Conservation (phyloP, 2,797 vertebrate genomes). For the Hirundo rustica region DNA sequence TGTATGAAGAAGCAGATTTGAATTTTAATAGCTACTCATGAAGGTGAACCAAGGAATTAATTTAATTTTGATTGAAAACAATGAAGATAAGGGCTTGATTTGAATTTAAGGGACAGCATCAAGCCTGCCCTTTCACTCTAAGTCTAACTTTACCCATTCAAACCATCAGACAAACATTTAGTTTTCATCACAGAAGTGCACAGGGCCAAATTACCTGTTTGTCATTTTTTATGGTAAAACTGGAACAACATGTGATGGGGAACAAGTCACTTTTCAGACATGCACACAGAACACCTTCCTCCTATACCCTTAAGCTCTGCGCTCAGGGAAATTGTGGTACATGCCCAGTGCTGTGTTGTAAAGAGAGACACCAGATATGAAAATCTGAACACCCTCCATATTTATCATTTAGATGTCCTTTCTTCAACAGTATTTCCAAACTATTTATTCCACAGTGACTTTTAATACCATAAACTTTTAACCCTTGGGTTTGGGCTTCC, state of each 20-base stretch:
- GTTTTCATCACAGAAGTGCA: background rate
- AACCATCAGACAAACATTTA: background rate
- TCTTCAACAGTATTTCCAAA: background rate
- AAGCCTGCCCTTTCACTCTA: background rate
- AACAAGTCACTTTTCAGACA: background rate
- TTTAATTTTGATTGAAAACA: constrained; percentile 11
- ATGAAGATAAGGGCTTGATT: background rate
- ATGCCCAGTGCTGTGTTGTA: background rate
- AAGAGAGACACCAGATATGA: background rate
- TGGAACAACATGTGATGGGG: background rate
- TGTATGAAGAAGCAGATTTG: background rate
- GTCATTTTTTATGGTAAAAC: background rate
- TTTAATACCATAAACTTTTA: background rate
- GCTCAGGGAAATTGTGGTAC: background rate
- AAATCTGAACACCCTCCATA: background rate
- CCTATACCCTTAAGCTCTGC: background rate
- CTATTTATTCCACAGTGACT: background rate
- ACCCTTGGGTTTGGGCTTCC: background rate
- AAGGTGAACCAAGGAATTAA: background rate
- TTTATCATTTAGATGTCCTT: background rate
- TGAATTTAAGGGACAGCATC: background rate
- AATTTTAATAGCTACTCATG: background rate
- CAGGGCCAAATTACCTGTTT: background rate
- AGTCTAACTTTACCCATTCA: background rate
- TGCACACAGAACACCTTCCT: background rate